Evolutionary conservation across 2,888 invertebrate species (phyloP).

Genomic region (Fragum whitleyi): DNA sequence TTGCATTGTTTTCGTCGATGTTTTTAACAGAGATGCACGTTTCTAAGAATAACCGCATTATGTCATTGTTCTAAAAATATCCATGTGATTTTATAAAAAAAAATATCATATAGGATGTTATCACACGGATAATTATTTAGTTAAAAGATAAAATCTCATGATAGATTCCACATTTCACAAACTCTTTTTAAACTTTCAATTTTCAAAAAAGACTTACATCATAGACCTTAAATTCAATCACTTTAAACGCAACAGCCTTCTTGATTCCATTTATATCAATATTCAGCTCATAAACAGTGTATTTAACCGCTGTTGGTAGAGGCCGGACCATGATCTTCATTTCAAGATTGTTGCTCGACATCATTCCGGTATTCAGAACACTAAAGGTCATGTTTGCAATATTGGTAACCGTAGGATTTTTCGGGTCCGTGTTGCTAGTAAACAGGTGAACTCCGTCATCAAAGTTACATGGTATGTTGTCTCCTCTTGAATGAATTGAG

Average conservation of each 20-base stretch:
- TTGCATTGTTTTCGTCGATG: no score
- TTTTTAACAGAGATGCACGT: no score
- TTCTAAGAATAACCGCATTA: no score
- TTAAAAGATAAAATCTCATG: no score
- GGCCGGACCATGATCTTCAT: neutral
- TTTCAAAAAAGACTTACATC: neutral
- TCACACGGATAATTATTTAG: no score
- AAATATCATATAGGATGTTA: no score
- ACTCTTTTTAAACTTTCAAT: no score
- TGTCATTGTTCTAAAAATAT: no score
- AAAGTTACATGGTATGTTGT: constrained; percentile 7
- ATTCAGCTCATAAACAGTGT: neutral
- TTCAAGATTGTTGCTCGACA: neutral
- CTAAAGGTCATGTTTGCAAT: constrained; percentile 17
- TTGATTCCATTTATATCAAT: neutral
- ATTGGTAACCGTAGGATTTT: neutral
- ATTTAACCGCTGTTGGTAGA: neutral
- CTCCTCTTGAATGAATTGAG: neutral
- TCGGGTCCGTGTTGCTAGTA: neutral
- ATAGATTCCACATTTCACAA: no score
- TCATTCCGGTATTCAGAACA: constrained; percentile 6
- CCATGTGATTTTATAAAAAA: no score
- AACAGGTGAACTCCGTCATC: neutral
- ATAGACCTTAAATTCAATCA: neutral
- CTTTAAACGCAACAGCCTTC: neutral